Base-by-base conservation (phyloP, 2,797 vertebrate genomes). In the Arctocebus calabarensis region DNA sequence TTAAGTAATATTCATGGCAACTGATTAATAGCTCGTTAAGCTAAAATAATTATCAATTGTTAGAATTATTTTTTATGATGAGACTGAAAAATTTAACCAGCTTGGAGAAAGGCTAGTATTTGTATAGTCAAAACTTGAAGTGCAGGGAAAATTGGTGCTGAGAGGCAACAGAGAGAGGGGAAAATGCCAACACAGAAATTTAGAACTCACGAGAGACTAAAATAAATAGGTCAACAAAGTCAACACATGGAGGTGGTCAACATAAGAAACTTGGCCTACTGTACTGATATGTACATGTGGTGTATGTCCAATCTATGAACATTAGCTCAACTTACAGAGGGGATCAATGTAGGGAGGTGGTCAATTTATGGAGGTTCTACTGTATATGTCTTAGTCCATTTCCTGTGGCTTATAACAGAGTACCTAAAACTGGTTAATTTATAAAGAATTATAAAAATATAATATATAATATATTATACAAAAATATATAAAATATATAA, bases 21-120 rank as follows among this genome's bases (percentile, higher is more conserved):
- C 23, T 32, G 10, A 90, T 94, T 43, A 81, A 61, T 11, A 88
- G 45, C n/a, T 75, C 88, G 27, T 77, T 48, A 77, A 83, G 83
- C 61, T 89, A 84, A 96, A 95, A 83, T 79, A 94, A 88, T 57
- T 62, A 83, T 45, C 82, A 90, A 78, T 2, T 91, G 61, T n/a
- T 77, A 84, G 29, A 90, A 95, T 81, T 90, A n/a, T n/a, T 74
- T 74, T 91, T 85, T 48, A 81, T 78, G 52, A n/a, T 14, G 20
- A 75, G 57, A 77, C 0, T 78, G 78, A 85, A 90, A 62, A 82
- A 75, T 79, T 82, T 43, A 89, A 89, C 61, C 74, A 74, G 43
- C 62, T 79, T 64, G 3, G n/a, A 88, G 71, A 82, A 77, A 92
- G 10, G 0, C 23, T 77, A 77, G 45, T 68, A n/a, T 23, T 52